A percentile compares a stretch with the other conserved stretches of the same genome.
phyloP scores from a whole-genome alignment of 53 echinoderm and acorn worm species.

The Mesocentrotus franciscanus region DNA sequence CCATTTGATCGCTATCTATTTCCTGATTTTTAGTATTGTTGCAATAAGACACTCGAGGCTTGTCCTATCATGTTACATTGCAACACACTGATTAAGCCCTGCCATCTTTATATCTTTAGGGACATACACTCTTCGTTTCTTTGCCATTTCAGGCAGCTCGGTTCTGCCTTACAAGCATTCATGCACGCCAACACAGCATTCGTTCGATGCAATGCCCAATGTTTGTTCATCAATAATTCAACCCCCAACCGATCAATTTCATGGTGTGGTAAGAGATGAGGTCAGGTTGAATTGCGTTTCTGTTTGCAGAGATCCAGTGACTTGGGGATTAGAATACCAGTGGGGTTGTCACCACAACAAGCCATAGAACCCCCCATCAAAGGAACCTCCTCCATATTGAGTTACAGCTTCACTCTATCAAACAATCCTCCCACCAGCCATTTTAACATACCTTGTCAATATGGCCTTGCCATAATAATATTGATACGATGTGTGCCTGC shows the following conservation, averaged over 20 bases:
- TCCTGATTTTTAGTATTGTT: background rate
- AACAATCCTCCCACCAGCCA: background rate
- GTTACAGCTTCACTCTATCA: background rate
- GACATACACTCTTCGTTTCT: background rate
- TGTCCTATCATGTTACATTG: background rate
- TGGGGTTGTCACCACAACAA: slow-evolving; percentile 33
- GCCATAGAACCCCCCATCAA: background rate
- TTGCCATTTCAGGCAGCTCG: background rate
- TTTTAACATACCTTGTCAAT: background rate
- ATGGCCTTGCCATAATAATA: slow-evolving; percentile 24
- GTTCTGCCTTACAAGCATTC: background rate
- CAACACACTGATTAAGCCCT: background rate
- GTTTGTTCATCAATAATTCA: slow-evolving; percentile 51
- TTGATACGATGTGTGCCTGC: background rate
- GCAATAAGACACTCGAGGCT: background rate
- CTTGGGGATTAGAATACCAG: slow-evolving; percentile 52
- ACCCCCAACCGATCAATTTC: slow-evolving; percentile 2
- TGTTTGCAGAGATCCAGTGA: slow-evolving; percentile 57
- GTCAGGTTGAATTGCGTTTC: slow-evolving; percentile 37
- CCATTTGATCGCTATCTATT: background rate
- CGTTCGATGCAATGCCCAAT: background rate
- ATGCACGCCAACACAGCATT: background rate
- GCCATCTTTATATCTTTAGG: background rate
- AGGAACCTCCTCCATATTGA: background rate
- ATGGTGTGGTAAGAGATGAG: slow-evolving; percentile 18